Percentiles rank a stretch among this genome's conserved stretches.
phyloP scores from a whole-genome alignment of 1,140 invertebrate genomes.

The Rhopalosiphum padi region DNA sequence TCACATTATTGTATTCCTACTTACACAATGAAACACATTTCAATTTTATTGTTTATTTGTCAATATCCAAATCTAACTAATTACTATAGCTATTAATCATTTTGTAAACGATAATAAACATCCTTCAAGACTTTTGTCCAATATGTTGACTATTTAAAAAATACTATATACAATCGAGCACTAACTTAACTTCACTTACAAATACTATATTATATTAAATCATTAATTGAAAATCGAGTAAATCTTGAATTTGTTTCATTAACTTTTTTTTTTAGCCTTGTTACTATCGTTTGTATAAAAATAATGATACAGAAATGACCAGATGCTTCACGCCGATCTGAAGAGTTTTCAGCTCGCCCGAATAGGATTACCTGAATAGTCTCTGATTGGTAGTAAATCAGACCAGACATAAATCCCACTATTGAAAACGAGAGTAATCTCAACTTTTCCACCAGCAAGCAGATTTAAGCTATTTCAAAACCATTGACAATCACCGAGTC shows the following conservation, averaged over 20 bases:
- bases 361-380: conserved; percentile 22
- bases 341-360: background rate
- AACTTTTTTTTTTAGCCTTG: background rate
- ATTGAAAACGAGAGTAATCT: conserved; percentile 23
- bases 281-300: background rate
- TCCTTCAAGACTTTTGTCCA: background rate
- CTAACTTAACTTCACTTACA: background rate
- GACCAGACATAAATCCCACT: background rate
- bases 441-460: background rate
- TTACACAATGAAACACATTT: background rate
- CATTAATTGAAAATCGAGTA: background rate
- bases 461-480: conserved; percentile 10
- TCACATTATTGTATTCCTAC: background rate
- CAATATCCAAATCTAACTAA: background rate
- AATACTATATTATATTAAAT: background rate
- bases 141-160: background rate
- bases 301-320: background rate
- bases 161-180: background rate
- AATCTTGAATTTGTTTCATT: background rate
- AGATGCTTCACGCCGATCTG: background rate
- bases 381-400: background rate
- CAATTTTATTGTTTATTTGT: background rate
- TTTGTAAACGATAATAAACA: background rate
- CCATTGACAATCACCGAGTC: background rate
- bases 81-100: background rate